Percentiles rank a stretch among this genome's conserved stretches.
These are phyloP conservation scores for Acleris holmiana DNA, from an alignment of 2,888 invertebrate species.

Conservation along the genomic window DNA sequence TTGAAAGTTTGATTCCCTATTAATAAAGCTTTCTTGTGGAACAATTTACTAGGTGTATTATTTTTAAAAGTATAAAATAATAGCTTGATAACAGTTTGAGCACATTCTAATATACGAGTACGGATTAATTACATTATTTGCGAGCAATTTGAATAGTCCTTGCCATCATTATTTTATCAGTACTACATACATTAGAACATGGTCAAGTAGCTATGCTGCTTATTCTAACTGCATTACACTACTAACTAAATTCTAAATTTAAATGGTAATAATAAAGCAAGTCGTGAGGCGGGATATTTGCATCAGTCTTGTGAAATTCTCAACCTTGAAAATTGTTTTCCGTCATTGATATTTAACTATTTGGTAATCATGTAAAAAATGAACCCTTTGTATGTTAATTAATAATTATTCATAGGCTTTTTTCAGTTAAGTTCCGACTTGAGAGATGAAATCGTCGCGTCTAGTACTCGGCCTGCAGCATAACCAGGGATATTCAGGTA, in stretches of 20 bases:
- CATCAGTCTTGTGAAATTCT: slow-evolving; percentile 85
- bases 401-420: slow-evolving; percentile 36
- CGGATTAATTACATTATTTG: slow-evolving; percentile 24
- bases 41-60: slow-evolving; percentile 50
- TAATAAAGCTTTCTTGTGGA: slow-evolving; percentile 56
- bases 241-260: slow-evolving; percentile 76
- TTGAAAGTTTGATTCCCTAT: slow-evolving; percentile 52
- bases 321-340: slow-evolving; percentile 76
- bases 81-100: slow-evolving; percentile 62
- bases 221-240: slow-evolving; percentile 68
- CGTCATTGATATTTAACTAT: slow-evolving; percentile 73
- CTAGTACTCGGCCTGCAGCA: slow-evolving; percentile 74
- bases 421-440: slow-evolving; percentile 80
- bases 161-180: slow-evolving; percentile 21
- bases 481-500: slow-evolving; percentile 81
- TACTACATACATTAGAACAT: slow-evolving; percentile 49
- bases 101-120: slow-evolving; percentile 54
- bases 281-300: slow-evolving; percentile 85
- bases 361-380: slow-evolving; percentile 79
- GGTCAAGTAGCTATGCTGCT: slow-evolving; percentile 64
- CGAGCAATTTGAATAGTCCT: slow-evolving; percentile 4
- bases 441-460: slow-evolving; percentile 77
- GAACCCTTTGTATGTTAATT: slow-evolving; percentile 43
- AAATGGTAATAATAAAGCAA: slow-evolving; percentile 85
- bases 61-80: slow-evolving; percentile 54